Base-by-base conservation (phyloP, 2,113 vertebrate genomes). In the Corydoras maculifer region DNA sequence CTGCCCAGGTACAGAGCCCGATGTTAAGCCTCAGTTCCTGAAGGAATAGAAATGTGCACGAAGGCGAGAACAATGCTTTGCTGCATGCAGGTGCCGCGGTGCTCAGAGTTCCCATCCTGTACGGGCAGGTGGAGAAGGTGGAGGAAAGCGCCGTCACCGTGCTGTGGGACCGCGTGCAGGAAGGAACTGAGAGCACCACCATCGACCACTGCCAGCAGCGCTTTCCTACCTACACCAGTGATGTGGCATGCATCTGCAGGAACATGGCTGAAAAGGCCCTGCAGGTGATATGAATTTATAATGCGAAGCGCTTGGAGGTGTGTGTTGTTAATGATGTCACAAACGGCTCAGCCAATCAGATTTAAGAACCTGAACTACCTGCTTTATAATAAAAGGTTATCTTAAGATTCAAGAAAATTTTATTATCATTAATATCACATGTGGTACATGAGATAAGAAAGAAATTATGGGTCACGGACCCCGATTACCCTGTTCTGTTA, bases 141-240 rank as follows among this genome's bases (percentile, higher is more conserved):
- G 88, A 90, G 6, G 96, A 99, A 82, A 98, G 96, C 9, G 93
- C 93, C 0, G 92, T 98, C 74, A 97, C 95, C 0, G 80, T 93
- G 2, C 86, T 98, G 87, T 98, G 96, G 87, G 88, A 91, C 58
- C 91, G 91, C 61, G 93, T 97, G 6, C 93, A 94, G 84, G 91
- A 92, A 75, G 91, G 88, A 76, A 88, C 87, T 2, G 94, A 95
- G 76, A 92, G 88, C 9, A 90, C 91, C 9, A 91, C 91, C 13
- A 88, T 99, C 84, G 96, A 99, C 78, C 93, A 99, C 77, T 92
- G 91, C 84, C 91, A 91, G 70, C 94, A 96, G 79, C 88, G 96
- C 15, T 97, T 94, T 75, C 96, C 96, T 61, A 99, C 96, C 0
- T 90, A 96, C 0, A 87, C 92, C 55, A 89, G 86, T 13, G 94